A percentile compares a stretch with the other conserved stretches of the same genome.
Conservation (phyloP, 2,113 vertebrate genomes). For the Agelaius phoeniceus region DNA sequence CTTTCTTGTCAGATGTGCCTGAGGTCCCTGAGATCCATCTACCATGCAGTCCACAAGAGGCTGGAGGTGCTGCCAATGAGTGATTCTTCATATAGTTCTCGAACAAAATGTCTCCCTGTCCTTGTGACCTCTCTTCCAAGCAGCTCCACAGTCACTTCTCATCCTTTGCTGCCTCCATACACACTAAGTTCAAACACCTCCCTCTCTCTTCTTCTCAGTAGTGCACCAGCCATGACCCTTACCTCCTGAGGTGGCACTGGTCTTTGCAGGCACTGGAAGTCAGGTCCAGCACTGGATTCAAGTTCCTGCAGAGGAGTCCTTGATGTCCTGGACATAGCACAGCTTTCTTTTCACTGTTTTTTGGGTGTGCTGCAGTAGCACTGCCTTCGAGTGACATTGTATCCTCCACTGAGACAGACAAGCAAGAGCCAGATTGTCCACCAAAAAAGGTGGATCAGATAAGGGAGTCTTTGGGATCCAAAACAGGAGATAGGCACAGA, state of each 20-base stretch:
- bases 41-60: neutral
- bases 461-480: neutral
- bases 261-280: neutral
- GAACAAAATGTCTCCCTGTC: neutral
- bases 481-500: neutral
- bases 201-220: neutral
- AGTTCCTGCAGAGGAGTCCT: neutral
- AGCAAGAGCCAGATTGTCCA: neutral
- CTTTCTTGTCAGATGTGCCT: neutral
- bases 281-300: neutral
- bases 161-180: neutral
- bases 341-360: neutral
- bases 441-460: neutral
- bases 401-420: neutral
- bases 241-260: neutral
- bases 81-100: neutral
- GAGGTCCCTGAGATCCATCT: neutral
- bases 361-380: neutral
- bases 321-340: neutral
- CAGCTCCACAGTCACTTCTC: neutral
- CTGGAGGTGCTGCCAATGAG: neutral
- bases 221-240: neutral
- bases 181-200: neutral
- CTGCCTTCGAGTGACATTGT: neutral
- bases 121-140: neutral